These are phyloP conservation scores for Elymnias hypermnestra DNA, from an alignment of 1,140 invertebrate species.

Conservation along the genomic window DNA sequence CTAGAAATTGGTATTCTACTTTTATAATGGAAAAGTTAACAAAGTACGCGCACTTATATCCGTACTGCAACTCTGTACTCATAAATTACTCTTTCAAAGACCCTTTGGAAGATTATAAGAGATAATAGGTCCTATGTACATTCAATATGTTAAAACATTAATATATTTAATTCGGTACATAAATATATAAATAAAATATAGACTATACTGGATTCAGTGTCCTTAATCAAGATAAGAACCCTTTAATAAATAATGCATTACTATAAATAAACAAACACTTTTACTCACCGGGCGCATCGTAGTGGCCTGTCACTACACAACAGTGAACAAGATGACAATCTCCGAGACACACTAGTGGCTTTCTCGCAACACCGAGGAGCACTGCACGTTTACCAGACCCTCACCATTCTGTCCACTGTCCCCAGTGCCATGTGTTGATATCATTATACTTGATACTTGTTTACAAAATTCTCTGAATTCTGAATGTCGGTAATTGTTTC, in stretches of 20 bases:
- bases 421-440: slow-evolving; percentile 30
- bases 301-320: slow-evolving; percentile 31
- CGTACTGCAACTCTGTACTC: no score
- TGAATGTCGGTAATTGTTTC: slow-evolving; percentile 22
- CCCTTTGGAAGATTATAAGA: no score
- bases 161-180: no score
- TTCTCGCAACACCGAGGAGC: slow-evolving; percentile 23
- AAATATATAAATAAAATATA: no score
- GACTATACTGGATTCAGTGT: no score
- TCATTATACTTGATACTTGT: slow-evolving; percentile 23
- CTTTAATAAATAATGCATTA: not conserved
- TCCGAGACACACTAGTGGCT: slow-evolving; percentile 27
- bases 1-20: no score
- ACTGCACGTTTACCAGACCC: slow-evolving; percentile 19
- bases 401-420: slow-evolving; percentile 3
- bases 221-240: no score
- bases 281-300: slow-evolving; percentile 59
- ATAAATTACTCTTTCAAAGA: no score
- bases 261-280: slow-evolving; percentile 31
- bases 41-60: no score
- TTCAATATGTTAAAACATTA: no score
- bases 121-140: no score
- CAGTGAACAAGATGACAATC: slow-evolving; percentile 21
- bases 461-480: slow-evolving; percentile 30
- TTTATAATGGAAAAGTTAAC: no score